phyloP scores from a whole-genome alignment of 23 tunicate genomes.

The Diplosoma virens region DNA sequence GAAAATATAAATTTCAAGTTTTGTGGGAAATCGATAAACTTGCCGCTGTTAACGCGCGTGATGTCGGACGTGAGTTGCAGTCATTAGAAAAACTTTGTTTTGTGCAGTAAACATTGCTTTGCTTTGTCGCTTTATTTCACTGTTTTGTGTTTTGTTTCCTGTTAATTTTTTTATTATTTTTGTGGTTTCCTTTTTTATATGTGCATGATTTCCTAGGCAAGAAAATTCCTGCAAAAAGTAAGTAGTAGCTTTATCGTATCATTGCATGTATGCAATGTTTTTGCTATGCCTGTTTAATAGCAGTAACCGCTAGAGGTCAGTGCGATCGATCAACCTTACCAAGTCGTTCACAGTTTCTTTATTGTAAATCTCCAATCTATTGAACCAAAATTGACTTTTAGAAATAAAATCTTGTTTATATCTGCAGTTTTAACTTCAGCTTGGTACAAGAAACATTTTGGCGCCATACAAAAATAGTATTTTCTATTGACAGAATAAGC shows the following conservation, averaged over 20 bases:
- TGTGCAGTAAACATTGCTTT: not conserved
- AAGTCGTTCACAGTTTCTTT: too few species aligned
- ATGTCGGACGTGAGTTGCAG: constrained; percentile 68
- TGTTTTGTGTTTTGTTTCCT: not conserved
- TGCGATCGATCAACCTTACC: too few species aligned
- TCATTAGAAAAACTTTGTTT: not conserved
- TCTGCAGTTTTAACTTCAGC: too few species aligned
- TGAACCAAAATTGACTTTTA: too few species aligned
- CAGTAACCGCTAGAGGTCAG: too few species aligned
- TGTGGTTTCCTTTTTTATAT: not conserved
- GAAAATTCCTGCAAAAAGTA: constrained; percentile 49
- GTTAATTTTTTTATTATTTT: not conserved
- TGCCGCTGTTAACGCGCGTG: constrained; percentile 86
- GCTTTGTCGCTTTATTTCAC: not conserved
- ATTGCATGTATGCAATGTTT: not conserved
- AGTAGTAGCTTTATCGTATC: not conserved
- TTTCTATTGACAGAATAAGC: too few species aligned
- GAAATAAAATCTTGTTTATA: too few species aligned
- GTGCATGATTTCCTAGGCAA: constrained; percentile 8
- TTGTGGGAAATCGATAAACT: constrained; percentile 73
- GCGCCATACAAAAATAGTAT: too few species aligned
- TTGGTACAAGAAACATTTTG: too few species aligned
- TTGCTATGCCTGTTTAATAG: too few species aligned
- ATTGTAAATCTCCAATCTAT: too few species aligned
- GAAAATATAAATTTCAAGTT: constrained; percentile 69